Evolutionary conservation across 2,888 invertebrate genomes (phyloP).

Genomic region (Hyposoter didymator): DNA sequence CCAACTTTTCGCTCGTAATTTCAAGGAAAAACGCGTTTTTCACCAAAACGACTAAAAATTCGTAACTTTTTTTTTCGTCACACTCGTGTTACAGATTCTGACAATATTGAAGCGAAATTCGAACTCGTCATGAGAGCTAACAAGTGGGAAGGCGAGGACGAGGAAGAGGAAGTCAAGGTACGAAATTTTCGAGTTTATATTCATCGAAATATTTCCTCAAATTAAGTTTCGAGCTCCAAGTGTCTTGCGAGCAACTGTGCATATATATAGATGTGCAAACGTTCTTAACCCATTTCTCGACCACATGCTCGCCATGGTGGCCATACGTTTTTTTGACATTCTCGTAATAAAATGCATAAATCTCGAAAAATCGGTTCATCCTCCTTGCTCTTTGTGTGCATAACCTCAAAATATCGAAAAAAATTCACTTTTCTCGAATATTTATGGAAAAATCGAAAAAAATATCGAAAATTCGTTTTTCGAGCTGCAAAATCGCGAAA

Average conservation of each 20-base stretch:
- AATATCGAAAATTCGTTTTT: no score
- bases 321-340: not conserved
- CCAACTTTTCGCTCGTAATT: not conserved
- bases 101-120: conserved; percentile 89
- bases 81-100: conserved; percentile 87
- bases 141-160: conserved; percentile 96
- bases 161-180: conserved; percentile 94
- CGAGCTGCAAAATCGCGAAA: no score
- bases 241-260: not conserved
- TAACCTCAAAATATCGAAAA: no score
- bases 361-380: not conserved
- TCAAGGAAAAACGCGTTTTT: not conserved
- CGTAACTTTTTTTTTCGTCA: conserved; percentile 10
- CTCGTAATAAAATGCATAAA: no score
- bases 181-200: not conserved
- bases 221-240: not conserved
- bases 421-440: no score
- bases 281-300: conserved; percentile 13
- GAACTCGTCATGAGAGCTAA: conserved; percentile 87
- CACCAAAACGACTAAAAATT: not conserved
- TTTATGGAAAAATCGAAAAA: no score
- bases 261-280: not conserved
- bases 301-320: conserved; percentile 24
- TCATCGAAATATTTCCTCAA: not conserved
- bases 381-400: no score